These are phyloP conservation scores for Cyaniris semiargus DNA, from an alignment of 2,888 invertebrate species.

Conservation along the genomic window DNA sequence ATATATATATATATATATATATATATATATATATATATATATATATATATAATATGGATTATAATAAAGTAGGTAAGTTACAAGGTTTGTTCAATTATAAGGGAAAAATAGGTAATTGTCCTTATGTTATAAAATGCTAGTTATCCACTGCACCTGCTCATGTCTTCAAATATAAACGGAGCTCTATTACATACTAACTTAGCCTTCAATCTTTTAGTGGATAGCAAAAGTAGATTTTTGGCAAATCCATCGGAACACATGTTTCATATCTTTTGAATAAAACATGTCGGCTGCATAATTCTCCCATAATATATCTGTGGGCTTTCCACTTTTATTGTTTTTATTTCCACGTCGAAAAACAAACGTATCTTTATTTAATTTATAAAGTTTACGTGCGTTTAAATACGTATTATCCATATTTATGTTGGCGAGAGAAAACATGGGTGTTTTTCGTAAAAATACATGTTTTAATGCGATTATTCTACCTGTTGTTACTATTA, in stretches of 20 bases:
- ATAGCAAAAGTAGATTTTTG: not conserved
- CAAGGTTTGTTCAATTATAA: too few species aligned
- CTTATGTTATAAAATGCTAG: too few species aligned
- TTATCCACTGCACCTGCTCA: too few species aligned
- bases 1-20: too few species aligned
- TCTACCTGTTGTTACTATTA: not conserved
- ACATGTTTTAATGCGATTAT: not conserved
- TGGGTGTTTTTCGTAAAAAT: not conserved
- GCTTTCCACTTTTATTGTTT: constrained; percentile 15
- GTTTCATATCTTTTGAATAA: constrained; percentile 61
- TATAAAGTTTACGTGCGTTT: constrained; percentile 17
- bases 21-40: too few species aligned
- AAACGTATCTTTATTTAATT: constrained; percentile 21
- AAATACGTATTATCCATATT: constrained; percentile 20
- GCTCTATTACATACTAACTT: not conserved
- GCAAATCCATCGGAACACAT: not conserved
- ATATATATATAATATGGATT: too few species aligned
- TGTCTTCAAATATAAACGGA: too few species aligned
- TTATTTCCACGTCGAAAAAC: constrained; percentile 13
- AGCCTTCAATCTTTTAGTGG: not conserved
- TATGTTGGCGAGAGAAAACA: not conserved
- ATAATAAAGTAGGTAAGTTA: too few species aligned
- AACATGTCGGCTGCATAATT: constrained; percentile 69
- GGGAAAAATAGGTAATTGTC: too few species aligned
- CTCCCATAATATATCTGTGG: constrained; percentile 63